Conservation (phyloP, 2,888 invertebrate species). For the Drosophila tanythrix region DNA sequence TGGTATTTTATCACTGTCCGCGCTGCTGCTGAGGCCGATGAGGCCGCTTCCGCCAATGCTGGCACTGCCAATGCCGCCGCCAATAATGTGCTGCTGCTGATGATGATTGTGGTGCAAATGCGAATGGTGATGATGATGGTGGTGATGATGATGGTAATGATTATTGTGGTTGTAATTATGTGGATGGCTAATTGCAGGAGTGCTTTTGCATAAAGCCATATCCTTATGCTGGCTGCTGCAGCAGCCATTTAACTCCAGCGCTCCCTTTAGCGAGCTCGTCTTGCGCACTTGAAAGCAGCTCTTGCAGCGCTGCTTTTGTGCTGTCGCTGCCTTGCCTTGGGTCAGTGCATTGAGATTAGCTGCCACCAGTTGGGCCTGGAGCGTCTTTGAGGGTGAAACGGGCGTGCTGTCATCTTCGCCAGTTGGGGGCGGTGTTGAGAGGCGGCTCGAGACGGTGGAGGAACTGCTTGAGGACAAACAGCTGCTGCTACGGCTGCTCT, state of each 20-base stretch:
- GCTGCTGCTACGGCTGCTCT: constrained; percentile 38
- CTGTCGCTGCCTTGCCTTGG: constrained; percentile 42
- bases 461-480: constrained; percentile 49
- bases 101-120: constrained; percentile 56
- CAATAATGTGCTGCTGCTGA: constrained; percentile 42
- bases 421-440: constrained; percentile 83
- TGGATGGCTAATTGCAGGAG: constrained; percentile 72
- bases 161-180: constrained; percentile 35
- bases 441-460: constrained; percentile 77
- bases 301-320: constrained; percentile 65
- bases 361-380: constrained; percentile 73
- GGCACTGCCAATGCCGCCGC: constrained; percentile 66
- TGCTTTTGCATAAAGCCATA: constrained; percentile 78
- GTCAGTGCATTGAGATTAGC: constrained; percentile 73
- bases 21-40: constrained; percentile 49
- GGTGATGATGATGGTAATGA: constrained; percentile 48
- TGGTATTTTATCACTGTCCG: constrained; percentile 85
- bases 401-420: constrained; percentile 82
- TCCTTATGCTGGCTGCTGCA: constrained; percentile 47
- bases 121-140: constrained; percentile 40
- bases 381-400: constrained; percentile 76
- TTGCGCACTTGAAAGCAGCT: constrained; percentile 81
- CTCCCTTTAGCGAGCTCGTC: constrained; percentile 79
- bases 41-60: constrained; percentile 71
- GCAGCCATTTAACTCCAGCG: constrained; percentile 67